phyloP scores from a whole-genome alignment of 2,797 vertebrate genomes.

The Rostrhamus sociabilis region DNA sequence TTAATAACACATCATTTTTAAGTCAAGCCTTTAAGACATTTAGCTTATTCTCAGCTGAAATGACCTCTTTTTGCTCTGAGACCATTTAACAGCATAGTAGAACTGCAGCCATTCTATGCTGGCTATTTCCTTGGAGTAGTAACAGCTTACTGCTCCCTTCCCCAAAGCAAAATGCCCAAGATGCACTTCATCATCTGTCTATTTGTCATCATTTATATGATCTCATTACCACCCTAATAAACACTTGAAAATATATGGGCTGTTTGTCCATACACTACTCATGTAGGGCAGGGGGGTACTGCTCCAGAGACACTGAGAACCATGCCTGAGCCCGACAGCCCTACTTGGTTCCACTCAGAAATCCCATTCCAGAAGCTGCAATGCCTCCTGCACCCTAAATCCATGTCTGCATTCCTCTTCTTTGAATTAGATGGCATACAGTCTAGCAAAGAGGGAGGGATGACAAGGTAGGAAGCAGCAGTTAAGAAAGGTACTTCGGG shows the following conservation, averaged over 20 bases:
- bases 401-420: background rate
- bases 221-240: background rate
- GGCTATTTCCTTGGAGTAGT: background rate
- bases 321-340: background rate
- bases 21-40: background rate
- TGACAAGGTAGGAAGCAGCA: background rate
- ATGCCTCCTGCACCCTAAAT: background rate
- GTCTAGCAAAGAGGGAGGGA: background rate
- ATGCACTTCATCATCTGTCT: background rate
- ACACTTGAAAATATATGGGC: background rate
- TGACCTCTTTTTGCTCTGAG: background rate
- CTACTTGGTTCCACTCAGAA: background rate
- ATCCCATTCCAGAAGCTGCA: background rate
- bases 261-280: background rate
- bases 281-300: fast-evolving
- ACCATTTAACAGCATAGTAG: background rate
- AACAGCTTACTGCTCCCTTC: background rate
- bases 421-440: background rate
- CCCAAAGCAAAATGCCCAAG: fast-evolving
- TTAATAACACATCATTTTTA: background rate
- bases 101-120: background rate
- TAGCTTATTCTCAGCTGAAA: background rate
- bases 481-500: background rate
- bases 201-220: background rate
- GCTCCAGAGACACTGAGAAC: background rate